Percentiles rank a stretch among this genome's conserved stretches.
These are phyloP conservation scores for Alexandromys fortis DNA, from an alignment of 2,113 vertebrate species.

Conservation along the genomic window DNA sequence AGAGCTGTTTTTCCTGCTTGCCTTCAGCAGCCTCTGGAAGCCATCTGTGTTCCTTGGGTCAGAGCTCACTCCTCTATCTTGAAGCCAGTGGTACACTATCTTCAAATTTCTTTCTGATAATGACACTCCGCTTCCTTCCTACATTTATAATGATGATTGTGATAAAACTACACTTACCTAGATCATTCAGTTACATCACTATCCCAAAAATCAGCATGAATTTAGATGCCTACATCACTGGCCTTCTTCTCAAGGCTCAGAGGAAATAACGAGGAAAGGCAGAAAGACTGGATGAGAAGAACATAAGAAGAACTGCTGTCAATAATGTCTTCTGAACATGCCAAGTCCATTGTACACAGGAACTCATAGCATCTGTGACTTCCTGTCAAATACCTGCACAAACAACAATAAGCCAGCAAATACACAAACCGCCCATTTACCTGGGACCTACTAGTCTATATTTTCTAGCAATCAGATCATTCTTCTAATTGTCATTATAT, in stretches of 20 bases:
- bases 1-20: not conserved
- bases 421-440: not conserved
- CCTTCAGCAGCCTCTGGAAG: not conserved
- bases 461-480: slow-evolving; percentile 39
- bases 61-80: not conserved
- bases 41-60: not conserved
- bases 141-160: not conserved
- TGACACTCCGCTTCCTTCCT: not conserved
- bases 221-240: not conserved
- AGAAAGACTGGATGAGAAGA: not conserved
- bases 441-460: not conserved
- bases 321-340: too few relatives aligned
- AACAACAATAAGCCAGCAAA: not conserved
- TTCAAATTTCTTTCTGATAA: not conserved
- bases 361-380: not conserved
- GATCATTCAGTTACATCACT: not conserved
- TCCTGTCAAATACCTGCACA: not conserved
- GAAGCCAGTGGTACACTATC: not conserved
- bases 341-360: not conserved
- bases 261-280: not conserved
- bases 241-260: not conserved
- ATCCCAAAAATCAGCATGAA: not conserved
- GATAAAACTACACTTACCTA: not conserved
- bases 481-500: not conserved
- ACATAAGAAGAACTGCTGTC: too few relatives aligned